Conservation (phyloP, 1,140 invertebrate species). For the Apis cerana region DNA sequence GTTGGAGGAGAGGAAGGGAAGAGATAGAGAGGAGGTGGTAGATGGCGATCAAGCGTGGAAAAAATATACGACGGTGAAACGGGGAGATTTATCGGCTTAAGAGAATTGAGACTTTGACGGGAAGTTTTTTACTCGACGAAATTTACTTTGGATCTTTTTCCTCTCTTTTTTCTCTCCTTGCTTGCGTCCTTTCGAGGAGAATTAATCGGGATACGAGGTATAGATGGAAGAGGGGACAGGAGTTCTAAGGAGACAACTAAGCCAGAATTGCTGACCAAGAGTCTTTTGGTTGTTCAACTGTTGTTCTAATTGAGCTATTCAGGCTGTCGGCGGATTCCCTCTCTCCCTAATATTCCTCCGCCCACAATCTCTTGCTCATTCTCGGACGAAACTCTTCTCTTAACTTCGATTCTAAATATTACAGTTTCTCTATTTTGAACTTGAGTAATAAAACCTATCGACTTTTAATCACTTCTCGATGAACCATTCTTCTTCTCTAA, state of each 20-base stretch:
- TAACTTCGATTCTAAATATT: not conserved
- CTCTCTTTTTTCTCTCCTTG: too few relatives aligned
- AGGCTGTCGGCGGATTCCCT: not conserved
- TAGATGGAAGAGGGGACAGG: not conserved
- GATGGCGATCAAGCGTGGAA: slow-evolving; percentile 8
- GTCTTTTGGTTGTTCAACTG: not conserved
- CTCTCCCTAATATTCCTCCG: slow-evolving; percentile 17
- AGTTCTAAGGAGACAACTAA: too few relatives aligned
- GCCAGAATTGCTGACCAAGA: not conserved
- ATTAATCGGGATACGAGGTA: not conserved
- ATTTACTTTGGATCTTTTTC: not conserved
- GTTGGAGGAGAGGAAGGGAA: not conserved
- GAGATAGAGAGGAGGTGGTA: not conserved
- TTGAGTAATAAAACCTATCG: not conserved
- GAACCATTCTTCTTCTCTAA: too few relatives aligned
- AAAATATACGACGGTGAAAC: not conserved
- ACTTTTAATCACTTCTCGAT: not conserved
- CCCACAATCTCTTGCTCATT: too few relatives aligned
- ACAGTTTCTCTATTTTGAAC: too few relatives aligned
- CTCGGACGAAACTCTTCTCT: not conserved
- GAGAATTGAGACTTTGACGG: not conserved
- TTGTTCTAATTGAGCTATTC: slow-evolving; percentile 36
- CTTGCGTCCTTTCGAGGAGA: too few relatives aligned
- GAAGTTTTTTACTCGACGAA: not conserved
- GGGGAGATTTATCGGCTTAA: slow-evolving; percentile 7